Conservation (phyloP, 2,797 vertebrate species). For the Zonotrichia albicollis region DNA sequence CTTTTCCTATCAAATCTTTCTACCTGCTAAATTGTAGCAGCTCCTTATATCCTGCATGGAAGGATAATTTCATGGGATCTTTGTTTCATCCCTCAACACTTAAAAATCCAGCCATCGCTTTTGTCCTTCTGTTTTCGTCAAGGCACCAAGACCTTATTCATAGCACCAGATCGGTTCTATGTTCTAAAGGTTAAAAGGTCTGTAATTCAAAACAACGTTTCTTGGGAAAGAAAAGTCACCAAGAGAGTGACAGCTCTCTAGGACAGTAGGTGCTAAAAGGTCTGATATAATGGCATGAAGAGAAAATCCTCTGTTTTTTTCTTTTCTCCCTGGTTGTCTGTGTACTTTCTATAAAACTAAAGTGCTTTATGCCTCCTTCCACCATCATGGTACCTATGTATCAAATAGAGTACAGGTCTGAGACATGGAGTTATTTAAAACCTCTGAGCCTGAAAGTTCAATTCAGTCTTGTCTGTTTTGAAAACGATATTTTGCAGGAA, state of each 20-base stretch:
- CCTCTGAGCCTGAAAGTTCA: not conserved
- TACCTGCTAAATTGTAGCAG: not conserved
- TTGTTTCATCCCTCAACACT: not conserved
- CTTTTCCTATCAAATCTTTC: not conserved
- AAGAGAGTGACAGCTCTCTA: not conserved
- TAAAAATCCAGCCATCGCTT: not conserved
- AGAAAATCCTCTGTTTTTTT: not conserved
- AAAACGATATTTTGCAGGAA: not conserved
- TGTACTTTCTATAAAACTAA: not conserved
- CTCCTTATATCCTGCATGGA: not conserved
- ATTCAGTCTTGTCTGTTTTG: not conserved
- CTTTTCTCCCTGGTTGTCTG: not conserved
- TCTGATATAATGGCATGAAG: not conserved
- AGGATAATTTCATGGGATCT: fast-evolving
- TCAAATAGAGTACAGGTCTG: not conserved
- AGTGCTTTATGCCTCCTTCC: not conserved
- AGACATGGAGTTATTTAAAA: not conserved
- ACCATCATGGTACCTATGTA: not conserved
- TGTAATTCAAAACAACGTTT: not conserved
- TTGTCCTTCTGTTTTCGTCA: not conserved
- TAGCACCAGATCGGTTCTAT: not conserved
- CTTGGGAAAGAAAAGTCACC: not conserved
- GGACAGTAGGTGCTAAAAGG: not conserved
- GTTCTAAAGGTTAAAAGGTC: not conserved
- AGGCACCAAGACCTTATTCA: not conserved